These are phyloP conservation scores for Rhinoptilus africanus DNA, from an alignment of 2,113 vertebrate genomes.

Conservation along the genomic window DNA sequence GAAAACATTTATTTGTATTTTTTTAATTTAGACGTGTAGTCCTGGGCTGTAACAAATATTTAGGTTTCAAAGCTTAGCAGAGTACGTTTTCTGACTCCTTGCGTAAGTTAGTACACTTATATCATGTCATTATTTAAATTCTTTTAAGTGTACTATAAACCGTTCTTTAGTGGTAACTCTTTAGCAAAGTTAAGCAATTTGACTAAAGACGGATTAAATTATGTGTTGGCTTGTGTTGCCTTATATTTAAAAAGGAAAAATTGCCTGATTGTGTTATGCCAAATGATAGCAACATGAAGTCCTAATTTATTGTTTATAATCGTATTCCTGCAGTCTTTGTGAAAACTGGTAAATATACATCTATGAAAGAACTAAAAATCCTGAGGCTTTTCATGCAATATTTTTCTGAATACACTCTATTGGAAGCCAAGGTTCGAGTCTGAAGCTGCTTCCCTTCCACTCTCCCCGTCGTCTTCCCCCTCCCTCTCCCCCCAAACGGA, in stretches of 20 bases:
- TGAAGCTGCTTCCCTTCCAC: conserved; percentile 34
- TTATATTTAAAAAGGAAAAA: conserved; percentile 79
- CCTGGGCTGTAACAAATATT: conserved; percentile 82
- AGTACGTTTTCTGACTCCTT: conserved; percentile 56
- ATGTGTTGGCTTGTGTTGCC: conserved; percentile 80
- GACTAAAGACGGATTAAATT: conserved; percentile 75
- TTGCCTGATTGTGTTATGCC: conserved; percentile 79
- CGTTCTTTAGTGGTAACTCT: conserved; percentile 74
- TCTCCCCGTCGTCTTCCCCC: background rate
- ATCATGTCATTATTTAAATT: conserved; percentile 69
- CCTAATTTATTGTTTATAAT: conserved; percentile 77
- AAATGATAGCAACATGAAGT: conserved; percentile 80
- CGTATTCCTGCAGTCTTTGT: conserved; percentile 71
- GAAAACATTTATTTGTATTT: conserved; percentile 83
- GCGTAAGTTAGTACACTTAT: conserved; percentile 58
- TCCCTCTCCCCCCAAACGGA: background rate
- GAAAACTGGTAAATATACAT: conserved; percentile 72
- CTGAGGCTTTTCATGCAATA: conserved; percentile 61
- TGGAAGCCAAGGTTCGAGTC: conserved; percentile 38
- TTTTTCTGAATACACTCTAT: conserved; percentile 22
- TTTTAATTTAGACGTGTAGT: conserved; percentile 85
- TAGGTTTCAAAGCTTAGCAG: conserved; percentile 83
- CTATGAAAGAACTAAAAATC: conserved; percentile 59
- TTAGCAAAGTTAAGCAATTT: conserved; percentile 75
- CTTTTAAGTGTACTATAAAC: conserved; percentile 66